Percentiles rank a stretch among this genome's conserved stretches.
Evolutionary conservation across 2,113 vertebrate genomes (phyloP).

Genomic region (Rattus norvegicus): GRCr8 NC_086025.1:121886001-121886500

Average conservation of each 20-base stretch:
- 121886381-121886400: background rate
- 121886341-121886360: background rate
- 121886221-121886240: background rate
- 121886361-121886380: too few species aligned
- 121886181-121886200: background rate
- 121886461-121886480: background rate
- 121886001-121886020: rapidly evolving
- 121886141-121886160: background rate
- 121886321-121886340: background rate
- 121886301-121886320: background rate
- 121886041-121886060: too few species aligned
- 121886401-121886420: rapidly evolving
- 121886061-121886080: background rate
- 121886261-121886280: background rate
- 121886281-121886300: background rate
- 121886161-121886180: background rate
- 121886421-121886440: background rate
- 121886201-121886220: background rate
- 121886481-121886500: too few species aligned
- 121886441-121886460: rapidly evolving
- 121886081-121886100: background rate
- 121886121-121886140: rapidly evolving
- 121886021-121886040: rapidly evolving
- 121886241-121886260: background rate
- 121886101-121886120: background rate